Percentiles rank a stretch among this genome's conserved stretches.
Evolutionary conservation across 2,888 invertebrate species (phyloP).

Genomic region (Tenodera sinensis): DNA sequence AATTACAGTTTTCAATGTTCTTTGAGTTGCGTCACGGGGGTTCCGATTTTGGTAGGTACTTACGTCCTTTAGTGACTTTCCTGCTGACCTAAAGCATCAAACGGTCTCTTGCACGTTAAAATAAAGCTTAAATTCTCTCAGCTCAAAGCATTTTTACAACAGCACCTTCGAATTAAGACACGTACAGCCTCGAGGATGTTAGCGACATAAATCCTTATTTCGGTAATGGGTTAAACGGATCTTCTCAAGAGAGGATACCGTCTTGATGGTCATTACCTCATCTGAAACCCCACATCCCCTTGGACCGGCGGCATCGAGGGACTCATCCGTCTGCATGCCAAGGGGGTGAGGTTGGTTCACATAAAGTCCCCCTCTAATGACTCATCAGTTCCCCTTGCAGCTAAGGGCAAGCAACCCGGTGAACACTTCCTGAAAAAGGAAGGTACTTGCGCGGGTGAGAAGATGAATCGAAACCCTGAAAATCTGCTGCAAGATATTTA

Average conservation of each 20-base stretch:
- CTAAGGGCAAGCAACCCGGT: background rate
- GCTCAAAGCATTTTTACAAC: background rate
- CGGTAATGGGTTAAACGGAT: constrained; percentile 1
- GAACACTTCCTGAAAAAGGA: background rate
- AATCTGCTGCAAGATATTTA: background rate
- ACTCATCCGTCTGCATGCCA: background rate
- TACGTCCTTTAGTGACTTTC: too few species aligned
- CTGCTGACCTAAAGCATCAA: too few species aligned
- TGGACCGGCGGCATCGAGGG: background rate
- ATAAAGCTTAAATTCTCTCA: background rate
- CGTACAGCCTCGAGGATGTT: background rate
- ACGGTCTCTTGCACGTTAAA: background rate
- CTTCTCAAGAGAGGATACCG: background rate
- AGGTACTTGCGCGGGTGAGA: background rate
- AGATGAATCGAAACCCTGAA: background rate
- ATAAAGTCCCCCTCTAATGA: background rate
- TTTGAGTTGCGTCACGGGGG: too few species aligned
- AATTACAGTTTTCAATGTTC: too few species aligned
- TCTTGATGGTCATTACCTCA: background rate
- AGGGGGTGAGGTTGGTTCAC: background rate
- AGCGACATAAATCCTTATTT: background rate
- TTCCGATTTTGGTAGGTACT: too few species aligned
- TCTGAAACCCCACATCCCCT: background rate
- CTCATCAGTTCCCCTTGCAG: background rate
- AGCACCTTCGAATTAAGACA: background rate